Conservation (phyloP, 2,113 vertebrate genomes). For the Zosterops japonicus region DNA sequence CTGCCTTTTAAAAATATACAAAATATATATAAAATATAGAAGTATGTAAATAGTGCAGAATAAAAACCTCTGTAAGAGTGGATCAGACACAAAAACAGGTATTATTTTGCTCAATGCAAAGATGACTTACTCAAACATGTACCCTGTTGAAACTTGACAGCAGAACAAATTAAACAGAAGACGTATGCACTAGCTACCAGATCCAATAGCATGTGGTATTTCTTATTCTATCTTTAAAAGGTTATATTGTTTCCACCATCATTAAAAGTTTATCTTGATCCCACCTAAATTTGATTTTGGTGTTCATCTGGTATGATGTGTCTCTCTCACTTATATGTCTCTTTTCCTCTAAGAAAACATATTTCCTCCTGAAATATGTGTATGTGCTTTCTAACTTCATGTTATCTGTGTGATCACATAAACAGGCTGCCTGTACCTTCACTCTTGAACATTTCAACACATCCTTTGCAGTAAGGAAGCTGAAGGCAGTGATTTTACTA, state of each 20-base stretch:
- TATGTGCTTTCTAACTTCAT: background rate
- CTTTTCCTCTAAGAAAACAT: background rate
- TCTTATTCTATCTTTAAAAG: background rate
- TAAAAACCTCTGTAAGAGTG: background rate
- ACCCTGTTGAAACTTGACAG: background rate
- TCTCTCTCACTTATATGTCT: background rate
- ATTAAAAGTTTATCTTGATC: background rate
- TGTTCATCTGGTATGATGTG: background rate
- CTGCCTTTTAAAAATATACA: background rate
- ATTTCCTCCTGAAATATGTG: background rate
- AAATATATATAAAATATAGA: background rate
- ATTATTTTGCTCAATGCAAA: background rate
- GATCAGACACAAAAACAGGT: background rate
- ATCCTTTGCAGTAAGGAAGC: background rate
- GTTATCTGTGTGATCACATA: background rate
- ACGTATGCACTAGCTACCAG: background rate
- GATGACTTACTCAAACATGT: background rate
- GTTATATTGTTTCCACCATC: background rate
- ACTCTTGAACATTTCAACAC: slow-evolving; percentile 3
- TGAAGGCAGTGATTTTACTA: background rate
- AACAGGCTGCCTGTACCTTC: background rate
- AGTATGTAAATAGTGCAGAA: background rate
- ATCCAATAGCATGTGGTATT: background rate
- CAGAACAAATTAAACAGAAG: background rate
- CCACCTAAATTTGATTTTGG: background rate